Evolutionary conservation across 2,888 invertebrate genomes (phyloP).

Genomic region (Melanostoma mellinum): DNA sequence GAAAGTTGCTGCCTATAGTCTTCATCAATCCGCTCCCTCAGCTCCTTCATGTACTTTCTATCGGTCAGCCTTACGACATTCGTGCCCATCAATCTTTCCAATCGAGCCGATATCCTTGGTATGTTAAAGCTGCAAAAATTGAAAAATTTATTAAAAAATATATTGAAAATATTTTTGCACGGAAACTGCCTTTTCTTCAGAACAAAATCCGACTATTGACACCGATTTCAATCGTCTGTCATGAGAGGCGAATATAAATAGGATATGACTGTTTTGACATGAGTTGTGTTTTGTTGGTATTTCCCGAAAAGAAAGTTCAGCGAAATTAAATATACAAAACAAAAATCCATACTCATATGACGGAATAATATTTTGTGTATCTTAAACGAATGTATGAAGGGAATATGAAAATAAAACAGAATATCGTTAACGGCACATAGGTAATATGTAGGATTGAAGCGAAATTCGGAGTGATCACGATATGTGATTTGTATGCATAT

Average conservation of each 20-base stretch:
- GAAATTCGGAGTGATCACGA: slow-evolving; percentile 68
- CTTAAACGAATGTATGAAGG: not conserved
- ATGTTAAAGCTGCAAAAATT: slow-evolving; percentile 79
- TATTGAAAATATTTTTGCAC: not conserved
- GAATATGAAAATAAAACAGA: slow-evolving; percentile 2
- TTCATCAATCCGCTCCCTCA: slow-evolving; percentile 84
- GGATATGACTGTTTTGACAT: slow-evolving; percentile 29
- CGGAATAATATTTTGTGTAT: not conserved
- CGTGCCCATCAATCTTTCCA: slow-evolving; percentile 82
- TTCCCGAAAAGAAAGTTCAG: slow-evolving; percentile 7
- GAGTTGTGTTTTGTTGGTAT: not conserved
- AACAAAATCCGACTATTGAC: slow-evolving; percentile 34
- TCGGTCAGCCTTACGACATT: slow-evolving; percentile 86
- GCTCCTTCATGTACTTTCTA: slow-evolving; percentile 85
- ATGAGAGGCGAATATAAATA: slow-evolving; percentile 36
- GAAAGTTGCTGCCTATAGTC: slow-evolving; percentile 84
- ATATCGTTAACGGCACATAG: slow-evolving; percentile 34
- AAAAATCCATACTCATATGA: slow-evolving; percentile 62
- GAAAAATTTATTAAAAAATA: not conserved
- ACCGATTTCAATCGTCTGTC: slow-evolving; percentile 15
- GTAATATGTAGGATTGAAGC: slow-evolving; percentile 42
- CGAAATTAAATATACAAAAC: not conserved
- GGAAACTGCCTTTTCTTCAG: slow-evolving; percentile 37
- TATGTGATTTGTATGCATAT: slow-evolving; percentile 38
- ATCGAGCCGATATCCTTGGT: slow-evolving; percentile 80